Conservation (phyloP, 2,797 vertebrate species). For the Avahi laniger region DNA sequence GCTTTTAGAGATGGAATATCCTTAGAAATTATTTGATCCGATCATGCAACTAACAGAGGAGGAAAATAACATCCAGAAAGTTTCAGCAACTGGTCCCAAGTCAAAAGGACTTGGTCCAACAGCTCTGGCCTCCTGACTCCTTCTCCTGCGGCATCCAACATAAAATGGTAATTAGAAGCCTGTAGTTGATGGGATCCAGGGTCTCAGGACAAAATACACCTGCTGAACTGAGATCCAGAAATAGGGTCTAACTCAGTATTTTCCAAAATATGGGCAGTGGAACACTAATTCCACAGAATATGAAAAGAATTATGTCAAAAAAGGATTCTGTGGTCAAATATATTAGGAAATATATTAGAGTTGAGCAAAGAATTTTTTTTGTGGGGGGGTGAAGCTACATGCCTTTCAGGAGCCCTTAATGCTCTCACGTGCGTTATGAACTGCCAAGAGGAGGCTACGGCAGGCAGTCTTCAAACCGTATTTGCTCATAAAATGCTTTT, state of each 20-base stretch:
- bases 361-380: background rate
- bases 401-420: background rate
- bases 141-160: background rate
- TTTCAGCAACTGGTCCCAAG: background rate
- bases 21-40: background rate
- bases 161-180: background rate
- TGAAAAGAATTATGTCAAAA: background rate
- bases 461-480: constrained; percentile 57
- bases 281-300: background rate
- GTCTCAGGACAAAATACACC: background rate
- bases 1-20: background rate
- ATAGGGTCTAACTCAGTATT: background rate
- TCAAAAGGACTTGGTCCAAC: background rate
- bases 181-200: background rate
- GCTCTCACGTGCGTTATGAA: background rate
- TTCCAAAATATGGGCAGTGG: background rate
- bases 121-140: background rate
- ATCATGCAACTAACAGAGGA: background rate
- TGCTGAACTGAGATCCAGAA: background rate
- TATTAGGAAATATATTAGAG: background rate
- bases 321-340: background rate
- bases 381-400: background rate
- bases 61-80: background rate
- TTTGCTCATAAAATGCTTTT: constrained; percentile 63
- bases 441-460: background rate